Base-by-base conservation (phyloP, 1,140 invertebrate genomes). In the Drosophila mayri region DNA sequence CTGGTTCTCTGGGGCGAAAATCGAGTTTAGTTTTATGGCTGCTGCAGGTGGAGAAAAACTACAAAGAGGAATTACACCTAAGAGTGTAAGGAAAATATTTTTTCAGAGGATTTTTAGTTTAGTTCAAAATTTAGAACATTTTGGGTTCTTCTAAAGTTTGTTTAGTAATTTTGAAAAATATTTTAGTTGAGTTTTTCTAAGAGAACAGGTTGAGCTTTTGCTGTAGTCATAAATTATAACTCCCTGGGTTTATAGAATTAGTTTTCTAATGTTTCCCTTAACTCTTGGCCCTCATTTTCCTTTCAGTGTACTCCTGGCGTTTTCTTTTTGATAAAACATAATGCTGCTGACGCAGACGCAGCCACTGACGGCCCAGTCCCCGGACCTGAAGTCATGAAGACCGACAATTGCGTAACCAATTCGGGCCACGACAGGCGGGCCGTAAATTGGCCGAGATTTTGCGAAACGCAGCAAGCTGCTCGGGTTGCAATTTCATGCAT, bases 401-500 rank as follows among this genome's bases (percentile, higher is more conserved):
- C 62, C 63, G 43, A 22, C 52, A 60, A 50, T 87, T 87, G 84
- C 83, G 82, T 84, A 87, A 87, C 52, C 20, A 65, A 62, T 58
- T 35, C 74, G 38, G 63, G 73, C 63, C 74, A 76, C 62, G 61
- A 76, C 74, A 77, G 74, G 57, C 76, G 66, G 40, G 58, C 47
- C 58, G 66, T 76, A 83, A 87, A 87, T 75, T 87, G 83, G 80
- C 64, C 83, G 76, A 88, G 81, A 88, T 84, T 87, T 87, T 72
- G 83, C 83, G 83, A 87, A 87, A 87, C 83, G 84, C 80, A 88
- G 76, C 67, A 88, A 85, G 84, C 80, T 77, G 76, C 67, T 60
- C 67, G 57, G 76, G 83, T 88, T 87, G 84, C 83, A 87, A 87
- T 87, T 87, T 87, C 83, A 87, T 87, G 83, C 83, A 87, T 74